Evolutionary conservation across 2,888 invertebrate genomes (phyloP).

Genomic region (Leuctra nigra): DNA sequence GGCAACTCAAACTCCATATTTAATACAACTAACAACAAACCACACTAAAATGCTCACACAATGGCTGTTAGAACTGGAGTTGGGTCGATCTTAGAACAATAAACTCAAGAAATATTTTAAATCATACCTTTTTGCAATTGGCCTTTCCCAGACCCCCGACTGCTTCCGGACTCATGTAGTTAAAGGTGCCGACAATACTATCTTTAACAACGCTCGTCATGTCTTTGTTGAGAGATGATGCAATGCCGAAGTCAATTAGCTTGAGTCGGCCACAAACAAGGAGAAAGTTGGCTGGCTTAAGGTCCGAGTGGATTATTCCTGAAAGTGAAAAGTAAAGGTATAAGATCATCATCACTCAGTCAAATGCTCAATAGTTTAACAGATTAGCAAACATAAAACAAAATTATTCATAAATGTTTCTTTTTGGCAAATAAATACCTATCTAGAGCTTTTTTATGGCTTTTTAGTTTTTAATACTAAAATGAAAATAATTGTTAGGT

Average conservation of each 20-base stretch:
- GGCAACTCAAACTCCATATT: no score
- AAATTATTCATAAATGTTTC: neutral
- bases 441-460: no score
- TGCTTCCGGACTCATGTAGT: conserved; percentile 96
- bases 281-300: conserved; percentile 96
- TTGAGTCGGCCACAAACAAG: conserved; percentile 79
- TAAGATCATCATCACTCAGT: neutral
- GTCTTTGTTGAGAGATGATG: conserved; percentile 78
- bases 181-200: conserved; percentile 80
- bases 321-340: conserved; percentile 33
- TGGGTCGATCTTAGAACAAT: no score
- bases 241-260: conserved; percentile 96
- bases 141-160: no score
- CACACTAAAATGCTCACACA: no score
- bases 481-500: no score
- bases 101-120: no score
- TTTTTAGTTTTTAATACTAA: no score
- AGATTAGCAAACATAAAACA: neutral
- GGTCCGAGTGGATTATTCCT: conserved; percentile 94
- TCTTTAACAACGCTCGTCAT: conserved; percentile 83
- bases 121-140: no score
- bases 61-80: no score
- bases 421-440: neutral
- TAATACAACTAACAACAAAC: no score
- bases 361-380: neutral